Evolutionary conservation across 2,113 vertebrate genomes (phyloP), one percentile per base, ranked within the genome.

Genomic region (Willisornis vidua): DNA sequence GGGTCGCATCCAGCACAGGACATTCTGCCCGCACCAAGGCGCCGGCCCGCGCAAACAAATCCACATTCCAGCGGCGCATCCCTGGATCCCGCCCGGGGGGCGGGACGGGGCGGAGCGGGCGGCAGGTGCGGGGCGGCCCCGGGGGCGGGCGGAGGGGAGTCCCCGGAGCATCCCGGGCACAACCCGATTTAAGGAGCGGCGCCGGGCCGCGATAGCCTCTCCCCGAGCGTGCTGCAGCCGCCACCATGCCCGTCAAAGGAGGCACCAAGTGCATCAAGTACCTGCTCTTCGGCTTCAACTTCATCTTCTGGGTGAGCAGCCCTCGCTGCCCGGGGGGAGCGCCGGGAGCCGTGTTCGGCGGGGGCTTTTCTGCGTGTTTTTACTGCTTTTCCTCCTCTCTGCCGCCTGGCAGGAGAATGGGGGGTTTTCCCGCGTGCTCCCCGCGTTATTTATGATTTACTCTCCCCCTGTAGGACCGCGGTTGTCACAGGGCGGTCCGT

Each of bases 211-310:
- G 6, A 20, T 3, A 18, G 31, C 2, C 1, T 13, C 0, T 20
- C 54, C 1, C 8, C 8, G 10, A 0, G 3, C 2, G 46, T 3
- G 4, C 25, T 7, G 2, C 2, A 7, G 43, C 7, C 10, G 48
- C 8, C 35, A 16, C 63, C 61, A 98, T 98, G 98, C 96, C 97
- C 35, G 98, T 99, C 93, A 99, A 98, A 81, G 99, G 99, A 83
- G 99, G 99, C 97, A 99, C 98, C 89, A 99, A 98, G 97, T 99
- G 99, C 96, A 98, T 99, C 97, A 99, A 99, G 94, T 99, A 99
- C 90, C 95, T 99, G 94, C 99, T 99, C 95, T 99, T 99, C 90
- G 98, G 97, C 94, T 99, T 99, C 96, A 99, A 99, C 97, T 99
- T 99, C 96, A 79, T 99, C 28, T 99, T 99, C 94, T 99, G 99